These are phyloP conservation scores for Hyposoter didymator DNA, from an alignment of 2,888 invertebrate species.

Conservation along the genomic window DNA sequence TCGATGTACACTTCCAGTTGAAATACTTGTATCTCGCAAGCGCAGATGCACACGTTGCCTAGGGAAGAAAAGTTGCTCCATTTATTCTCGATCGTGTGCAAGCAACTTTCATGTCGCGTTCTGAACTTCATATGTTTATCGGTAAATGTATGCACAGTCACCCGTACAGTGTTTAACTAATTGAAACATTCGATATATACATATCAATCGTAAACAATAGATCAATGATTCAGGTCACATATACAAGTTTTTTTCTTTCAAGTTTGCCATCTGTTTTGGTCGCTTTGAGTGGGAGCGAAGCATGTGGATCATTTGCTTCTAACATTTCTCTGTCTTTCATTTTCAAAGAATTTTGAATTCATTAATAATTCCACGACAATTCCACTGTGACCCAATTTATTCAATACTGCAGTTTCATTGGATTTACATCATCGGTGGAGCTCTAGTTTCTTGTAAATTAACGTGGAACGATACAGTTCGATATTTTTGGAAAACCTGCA, in stretches of 20 bases:
- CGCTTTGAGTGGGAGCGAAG: too few relatives aligned
- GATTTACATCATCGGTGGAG: too few relatives aligned
- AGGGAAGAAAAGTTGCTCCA: constrained; percentile 15
- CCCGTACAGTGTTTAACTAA: neutral
- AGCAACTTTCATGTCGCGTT: constrained; percentile 1
- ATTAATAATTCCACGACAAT: too few relatives aligned
- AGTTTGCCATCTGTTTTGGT: too few relatives aligned
- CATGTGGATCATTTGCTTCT: too few relatives aligned
- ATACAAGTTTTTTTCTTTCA: neutral
- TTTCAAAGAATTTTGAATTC: too few relatives aligned
- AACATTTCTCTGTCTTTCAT: too few relatives aligned
- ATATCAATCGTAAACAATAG: neutral
- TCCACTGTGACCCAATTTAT: too few relatives aligned
- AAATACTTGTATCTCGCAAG: neutral
- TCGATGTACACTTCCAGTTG: constrained; percentile 3
- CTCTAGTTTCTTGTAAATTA: too few relatives aligned
- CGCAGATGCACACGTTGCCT: neutral
- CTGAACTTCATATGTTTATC: neutral
- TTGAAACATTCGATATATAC: neutral
- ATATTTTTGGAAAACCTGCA: too few relatives aligned
- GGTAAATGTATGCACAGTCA: neutral
- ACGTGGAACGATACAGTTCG: too few relatives aligned
- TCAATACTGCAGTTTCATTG: too few relatives aligned
- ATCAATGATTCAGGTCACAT: neutral
- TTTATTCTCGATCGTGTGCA: constrained; percentile 10